These are phyloP conservation scores for Geodia barretti DNA, from an alignment of 37 sponge, comb jelly and placozoan genomes.

Conservation along the genomic window DNA sequence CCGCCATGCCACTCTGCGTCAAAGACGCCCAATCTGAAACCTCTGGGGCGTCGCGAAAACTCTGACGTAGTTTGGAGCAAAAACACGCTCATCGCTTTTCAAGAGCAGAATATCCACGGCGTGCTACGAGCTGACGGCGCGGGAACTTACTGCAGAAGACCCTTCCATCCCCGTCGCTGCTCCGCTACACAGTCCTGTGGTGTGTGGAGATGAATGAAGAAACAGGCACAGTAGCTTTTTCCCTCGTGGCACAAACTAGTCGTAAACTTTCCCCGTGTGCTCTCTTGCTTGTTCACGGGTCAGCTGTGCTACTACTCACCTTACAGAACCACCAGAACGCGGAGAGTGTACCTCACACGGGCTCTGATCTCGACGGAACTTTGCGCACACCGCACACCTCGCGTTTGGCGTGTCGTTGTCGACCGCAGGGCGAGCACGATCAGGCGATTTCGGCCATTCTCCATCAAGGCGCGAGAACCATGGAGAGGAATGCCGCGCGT, in stretches of 20 bases:
- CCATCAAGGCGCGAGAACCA: conserved; percentile 70
- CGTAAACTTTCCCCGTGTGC: conserved; percentile 43
- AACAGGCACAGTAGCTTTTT: conserved; percentile 75
- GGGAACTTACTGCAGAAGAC: conserved; percentile 51
- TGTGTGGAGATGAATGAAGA: conserved; percentile 49
- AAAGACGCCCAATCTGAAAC: too few species aligned
- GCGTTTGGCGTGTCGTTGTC: conserved; percentile 78
- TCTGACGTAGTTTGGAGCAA: conserved; percentile 38
- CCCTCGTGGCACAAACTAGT: conserved; percentile 67
- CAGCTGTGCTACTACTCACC: conserved; percentile 74
- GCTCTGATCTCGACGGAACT: conserved; percentile 44
- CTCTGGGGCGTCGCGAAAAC: conserved; percentile 28
- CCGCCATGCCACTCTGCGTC: too few species aligned
- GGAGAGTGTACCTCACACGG: conserved; percentile 68
- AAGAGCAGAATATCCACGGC: conserved; percentile 35
- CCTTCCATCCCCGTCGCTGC: conserved; percentile 56
- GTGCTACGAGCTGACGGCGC: conserved; percentile 58
- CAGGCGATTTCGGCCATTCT: conserved; percentile 87
- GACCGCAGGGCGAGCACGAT: conserved; percentile 73
- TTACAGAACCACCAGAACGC: conserved; percentile 59
- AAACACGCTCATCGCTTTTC: conserved; percentile 23
- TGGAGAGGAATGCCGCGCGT: conserved; percentile 78
- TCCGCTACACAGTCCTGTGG: conserved; percentile 57
- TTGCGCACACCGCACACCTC: conserved; percentile 68
- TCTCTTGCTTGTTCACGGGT: conserved; percentile 83